phyloP scores from a whole-genome alignment of 1,140 invertebrate genomes.

The Bombus sibiricus region DNA sequence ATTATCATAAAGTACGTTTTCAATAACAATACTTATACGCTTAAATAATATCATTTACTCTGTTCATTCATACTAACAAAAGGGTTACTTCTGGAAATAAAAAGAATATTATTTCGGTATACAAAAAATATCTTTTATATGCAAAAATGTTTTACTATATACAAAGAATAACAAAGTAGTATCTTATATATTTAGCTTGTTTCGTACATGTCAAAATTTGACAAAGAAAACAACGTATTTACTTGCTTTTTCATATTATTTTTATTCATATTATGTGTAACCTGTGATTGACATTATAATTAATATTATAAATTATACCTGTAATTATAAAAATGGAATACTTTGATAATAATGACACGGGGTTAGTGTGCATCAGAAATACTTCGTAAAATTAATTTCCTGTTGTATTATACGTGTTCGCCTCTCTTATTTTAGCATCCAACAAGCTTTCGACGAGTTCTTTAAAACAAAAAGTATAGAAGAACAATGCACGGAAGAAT shows the following conservation, averaged over 20 bases:
- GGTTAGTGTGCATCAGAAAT: constrained; percentile 36
- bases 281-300: background rate
- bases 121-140: background rate
- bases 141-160: background rate
- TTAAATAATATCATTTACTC: background rate
- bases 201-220: constrained; percentile 1
- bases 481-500: constrained; percentile 70
- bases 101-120: background rate
- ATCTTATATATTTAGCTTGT: constrained; percentile 22
- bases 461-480: constrained; percentile 64
- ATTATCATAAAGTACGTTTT: background rate
- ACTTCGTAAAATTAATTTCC: background rate
- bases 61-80: background rate
- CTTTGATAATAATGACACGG: constrained; percentile 26
- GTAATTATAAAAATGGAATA: constrained; percentile 42
- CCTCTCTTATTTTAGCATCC: constrained; percentile 56
- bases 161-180: constrained; percentile 31
- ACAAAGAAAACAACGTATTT: background rate
- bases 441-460: constrained; percentile 65
- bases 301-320: background rate
- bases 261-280: constrained; percentile 6
- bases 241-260: background rate
- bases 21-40: background rate
- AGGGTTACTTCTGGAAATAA: background rate
- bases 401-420: constrained; percentile 11